phyloP scores from a whole-genome alignment of 92 coral and sea anemone genomes.

The Plumapathes pennacea region DNA sequence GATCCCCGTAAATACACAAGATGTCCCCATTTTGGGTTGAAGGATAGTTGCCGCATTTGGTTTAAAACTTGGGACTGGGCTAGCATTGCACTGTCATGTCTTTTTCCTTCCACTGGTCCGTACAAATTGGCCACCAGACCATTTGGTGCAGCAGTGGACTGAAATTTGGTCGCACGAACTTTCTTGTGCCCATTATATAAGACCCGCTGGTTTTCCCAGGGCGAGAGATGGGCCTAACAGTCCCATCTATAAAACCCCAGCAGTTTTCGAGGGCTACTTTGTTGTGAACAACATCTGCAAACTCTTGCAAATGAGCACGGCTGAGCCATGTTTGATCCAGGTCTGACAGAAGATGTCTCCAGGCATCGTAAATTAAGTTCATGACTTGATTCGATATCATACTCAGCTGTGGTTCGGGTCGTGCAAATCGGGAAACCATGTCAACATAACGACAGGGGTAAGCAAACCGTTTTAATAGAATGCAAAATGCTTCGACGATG shows the following conservation, averaged over 20 bases:
- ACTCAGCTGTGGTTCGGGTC: conserved; percentile 65
- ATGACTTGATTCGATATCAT: conserved; percentile 53
- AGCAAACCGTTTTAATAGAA: conserved; percentile 49
- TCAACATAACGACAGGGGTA: conserved; percentile 60
- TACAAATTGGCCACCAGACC: conserved; percentile 33
- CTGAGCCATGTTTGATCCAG: conserved; percentile 49
- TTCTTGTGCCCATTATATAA: conserved; percentile 43
- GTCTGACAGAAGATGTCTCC: conserved; percentile 48
- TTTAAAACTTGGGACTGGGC: conserved; percentile 6
- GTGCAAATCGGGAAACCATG: conserved; percentile 43
- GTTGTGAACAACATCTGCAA: conserved; percentile 37
- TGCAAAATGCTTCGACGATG: conserved; percentile 36
- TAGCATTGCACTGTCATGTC: conserved; percentile 45
- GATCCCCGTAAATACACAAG: conserved; percentile 28
- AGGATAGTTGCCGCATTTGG: conserved; percentile 20
- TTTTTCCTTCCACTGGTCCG: conserved; percentile 46
- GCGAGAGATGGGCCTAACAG: conserved; percentile 36
- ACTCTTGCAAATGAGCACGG: conserved; percentile 33
- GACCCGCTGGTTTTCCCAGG: conserved; percentile 32
- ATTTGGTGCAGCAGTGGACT: conserved; percentile 26
- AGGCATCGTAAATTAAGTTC: conserved; percentile 30
- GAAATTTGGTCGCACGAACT: conserved; percentile 42
- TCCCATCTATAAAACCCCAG: conserved; percentile 44
- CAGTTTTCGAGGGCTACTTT: conserved; percentile 46
- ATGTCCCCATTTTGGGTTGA: conserved; percentile 12